Conservation (phyloP, 1,140 invertebrate species). For the Leptinotarsa lineolata region DNA sequence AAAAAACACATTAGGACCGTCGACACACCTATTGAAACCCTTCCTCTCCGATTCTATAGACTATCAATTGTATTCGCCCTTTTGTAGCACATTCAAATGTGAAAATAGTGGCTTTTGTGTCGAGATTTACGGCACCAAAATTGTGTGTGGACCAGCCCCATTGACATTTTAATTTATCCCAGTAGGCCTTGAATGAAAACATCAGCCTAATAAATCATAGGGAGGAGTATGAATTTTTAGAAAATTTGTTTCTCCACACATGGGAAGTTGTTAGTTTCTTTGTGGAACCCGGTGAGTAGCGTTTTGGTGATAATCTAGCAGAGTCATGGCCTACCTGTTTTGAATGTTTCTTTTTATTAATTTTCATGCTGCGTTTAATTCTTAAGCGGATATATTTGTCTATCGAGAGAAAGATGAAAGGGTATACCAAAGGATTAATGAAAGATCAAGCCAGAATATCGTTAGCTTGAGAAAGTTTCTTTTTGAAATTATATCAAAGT, state of each 20-base stretch:
- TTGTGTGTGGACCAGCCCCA: constrained; percentile 25
- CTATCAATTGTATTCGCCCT: constrained; percentile 25
- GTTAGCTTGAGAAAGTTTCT: too few relatives aligned
- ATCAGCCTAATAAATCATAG: constrained; percentile 22
- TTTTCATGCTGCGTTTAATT: constrained; percentile 1
- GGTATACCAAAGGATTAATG: background rate
- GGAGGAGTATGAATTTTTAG: constrained; percentile 21
- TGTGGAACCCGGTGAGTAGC: background rate
- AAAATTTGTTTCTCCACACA: constrained; percentile 16
- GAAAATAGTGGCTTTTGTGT: constrained; percentile 27
- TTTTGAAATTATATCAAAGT: too few relatives aligned
- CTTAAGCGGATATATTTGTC: background rate
- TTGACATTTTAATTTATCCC: constrained; percentile 27
- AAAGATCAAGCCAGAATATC: too few relatives aligned
- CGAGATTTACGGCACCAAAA: constrained; percentile 25
- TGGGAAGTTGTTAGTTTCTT: constrained; percentile 14
- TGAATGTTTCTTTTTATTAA: constrained; percentile 11
- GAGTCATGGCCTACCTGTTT: constrained; percentile 10
- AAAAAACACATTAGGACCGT: constrained; percentile 23
- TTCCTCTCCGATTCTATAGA: constrained; percentile 19
- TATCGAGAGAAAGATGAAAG: background rate
- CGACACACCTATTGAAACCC: constrained; percentile 11
- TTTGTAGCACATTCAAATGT: constrained; percentile 26
- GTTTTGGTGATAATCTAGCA: background rate
- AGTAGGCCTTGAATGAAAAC: constrained; percentile 25